Evolutionary conservation across 2,888 invertebrate genomes (phyloP).

Genomic region (Mesodorylaimus sp.): DNA sequence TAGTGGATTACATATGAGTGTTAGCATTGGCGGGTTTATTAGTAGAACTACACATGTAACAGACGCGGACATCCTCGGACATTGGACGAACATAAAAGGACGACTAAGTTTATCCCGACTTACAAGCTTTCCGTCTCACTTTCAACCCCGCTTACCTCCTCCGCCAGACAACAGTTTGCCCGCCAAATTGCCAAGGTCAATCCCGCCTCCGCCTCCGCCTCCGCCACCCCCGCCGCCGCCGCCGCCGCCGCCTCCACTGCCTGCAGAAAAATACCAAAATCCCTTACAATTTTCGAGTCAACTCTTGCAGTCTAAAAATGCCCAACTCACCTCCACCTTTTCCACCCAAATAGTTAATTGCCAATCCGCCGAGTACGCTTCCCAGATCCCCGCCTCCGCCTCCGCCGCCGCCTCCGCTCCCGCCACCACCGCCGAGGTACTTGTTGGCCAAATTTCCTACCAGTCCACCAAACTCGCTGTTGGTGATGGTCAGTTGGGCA

Average conservation of each 20-base stretch:
- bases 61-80: no score
- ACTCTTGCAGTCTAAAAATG: not conserved
- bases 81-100: no score
- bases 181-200: not conserved
- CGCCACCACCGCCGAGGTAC: constrained; percentile 9
- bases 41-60: no score
- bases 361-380: constrained; percentile 15
- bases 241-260: no score
- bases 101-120: no score
- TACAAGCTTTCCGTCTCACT: not conserved
- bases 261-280: not conserved
- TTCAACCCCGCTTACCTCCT: not conserved
- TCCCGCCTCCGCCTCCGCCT: constrained; percentile 4
- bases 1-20: not conserved
- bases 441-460: constrained; percentile 18
- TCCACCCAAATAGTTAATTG: constrained; percentile 17
- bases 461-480: constrained; percentile 22
- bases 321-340: no score
- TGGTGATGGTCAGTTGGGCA: constrained; percentile 6
- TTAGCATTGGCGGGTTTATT: not conserved
- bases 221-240: not conserved
- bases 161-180: not conserved
- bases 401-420: constrained; percentile 17
- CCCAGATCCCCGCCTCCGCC: not conserved
- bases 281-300: not conserved